phyloP scores from a whole-genome alignment of 92 coral and sea anemone species.

The Epizoanthus illoricatus region DNA sequence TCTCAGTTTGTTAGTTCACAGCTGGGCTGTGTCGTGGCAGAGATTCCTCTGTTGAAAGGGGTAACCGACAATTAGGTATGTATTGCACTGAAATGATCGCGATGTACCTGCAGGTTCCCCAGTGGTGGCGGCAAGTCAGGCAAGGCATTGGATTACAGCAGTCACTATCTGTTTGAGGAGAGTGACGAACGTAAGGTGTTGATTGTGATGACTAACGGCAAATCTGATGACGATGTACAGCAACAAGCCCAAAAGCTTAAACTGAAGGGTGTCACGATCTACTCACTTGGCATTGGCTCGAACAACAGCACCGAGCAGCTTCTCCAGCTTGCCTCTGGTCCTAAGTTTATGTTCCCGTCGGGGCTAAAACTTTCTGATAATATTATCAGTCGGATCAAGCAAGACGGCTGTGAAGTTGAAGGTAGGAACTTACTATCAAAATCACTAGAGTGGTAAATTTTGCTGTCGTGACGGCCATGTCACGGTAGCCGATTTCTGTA shows the following conservation, averaged over 20 bases:
- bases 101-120: conserved; percentile 3
- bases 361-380: conserved; percentile 21
- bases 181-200: conserved; percentile 33
- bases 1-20: no score
- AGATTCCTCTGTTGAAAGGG: no score
- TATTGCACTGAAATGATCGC: no score
- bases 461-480: no score
- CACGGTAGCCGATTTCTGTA: no score
- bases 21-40: no score
- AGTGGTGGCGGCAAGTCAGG: conserved; percentile 33
- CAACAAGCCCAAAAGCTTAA: conserved; percentile 25
- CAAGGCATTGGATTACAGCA: conserved; percentile 31
- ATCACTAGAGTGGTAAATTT: no score
- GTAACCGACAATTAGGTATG: no score
- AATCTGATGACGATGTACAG: conserved; percentile 34
- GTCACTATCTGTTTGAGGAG: conserved; percentile 39
- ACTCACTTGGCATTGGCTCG: conserved; percentile 32
- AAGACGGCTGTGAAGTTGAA: conserved; percentile 5
- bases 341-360: conserved; percentile 35
- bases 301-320: conserved; percentile 14
- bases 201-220: conserved; percentile 36
- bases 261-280: conserved; percentile 33
- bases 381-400: conserved; percentile 32
- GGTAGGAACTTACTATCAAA: neutral
- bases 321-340: conserved; percentile 32